Percentiles rank a stretch among this genome's conserved stretches.
These are phyloP conservation scores for Zoanthus sociatus DNA, from an alignment of 92 coral and sea anemone species.

Conservation along the genomic window DNA sequence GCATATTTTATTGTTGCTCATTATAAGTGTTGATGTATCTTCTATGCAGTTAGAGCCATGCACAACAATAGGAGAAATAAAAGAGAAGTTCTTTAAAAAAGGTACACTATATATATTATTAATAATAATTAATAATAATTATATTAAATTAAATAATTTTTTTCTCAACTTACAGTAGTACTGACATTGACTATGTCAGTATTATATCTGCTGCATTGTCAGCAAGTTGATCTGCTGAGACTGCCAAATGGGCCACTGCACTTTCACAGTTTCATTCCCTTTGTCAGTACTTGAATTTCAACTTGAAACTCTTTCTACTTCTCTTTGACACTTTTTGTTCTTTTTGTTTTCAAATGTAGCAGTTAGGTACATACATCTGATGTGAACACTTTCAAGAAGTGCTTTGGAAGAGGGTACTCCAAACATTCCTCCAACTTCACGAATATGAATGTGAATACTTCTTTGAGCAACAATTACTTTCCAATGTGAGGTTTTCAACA, in stretches of 20 bases:
- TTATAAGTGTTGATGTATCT: too few species aligned
- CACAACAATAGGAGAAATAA: too few species aligned
- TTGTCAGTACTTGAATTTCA: neutral
- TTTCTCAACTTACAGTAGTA: too few species aligned
- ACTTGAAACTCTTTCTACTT: neutral
- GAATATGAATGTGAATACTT: slow-evolving; percentile 10
- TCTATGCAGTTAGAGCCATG: too few species aligned
- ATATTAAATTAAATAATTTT: too few species aligned
- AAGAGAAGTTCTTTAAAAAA: too few species aligned
- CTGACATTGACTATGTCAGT: too few species aligned
- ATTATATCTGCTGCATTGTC: neutral
- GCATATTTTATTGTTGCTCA: too few species aligned
- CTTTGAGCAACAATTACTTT: slow-evolving; percentile 4
- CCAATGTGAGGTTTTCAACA: neutral
- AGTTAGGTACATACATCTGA: neutral
- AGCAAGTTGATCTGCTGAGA: neutral
- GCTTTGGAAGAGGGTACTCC: slow-evolving; percentile 20
- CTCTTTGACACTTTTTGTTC: neutral
- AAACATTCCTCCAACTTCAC: slow-evolving; percentile 30
- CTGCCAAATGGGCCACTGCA: neutral
- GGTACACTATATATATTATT: too few species aligned
- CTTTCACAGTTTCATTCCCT: neutral
- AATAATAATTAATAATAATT: too few species aligned
- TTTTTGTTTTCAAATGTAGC: neutral
- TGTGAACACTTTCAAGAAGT: neutral